phyloP scores from a whole-genome alignment of 2,888 invertebrate genomes.

The Gastrophysa polygoni region DNA sequence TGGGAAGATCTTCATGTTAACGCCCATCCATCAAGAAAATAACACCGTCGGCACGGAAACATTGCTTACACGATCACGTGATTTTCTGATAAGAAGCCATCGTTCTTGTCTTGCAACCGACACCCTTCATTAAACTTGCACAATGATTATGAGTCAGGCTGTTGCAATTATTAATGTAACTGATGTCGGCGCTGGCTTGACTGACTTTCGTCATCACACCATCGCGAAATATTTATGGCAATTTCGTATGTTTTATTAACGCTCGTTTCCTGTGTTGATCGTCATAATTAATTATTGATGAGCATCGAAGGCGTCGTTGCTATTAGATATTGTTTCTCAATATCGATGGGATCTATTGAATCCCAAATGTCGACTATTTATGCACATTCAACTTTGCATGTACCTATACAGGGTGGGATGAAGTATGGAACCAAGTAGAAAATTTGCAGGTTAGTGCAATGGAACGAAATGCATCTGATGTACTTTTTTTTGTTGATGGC shows the following conservation, averaged over 20 bases:
- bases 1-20: background rate
- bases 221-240: background rate
- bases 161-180: slow-evolving; percentile 13
- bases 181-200: background rate
- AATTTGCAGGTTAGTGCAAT: too few relatives aligned
- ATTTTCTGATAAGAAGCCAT: slow-evolving; percentile 10
- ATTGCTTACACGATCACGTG: background rate
- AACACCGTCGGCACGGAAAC: background rate
- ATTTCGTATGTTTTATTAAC: background rate
- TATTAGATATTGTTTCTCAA: background rate
- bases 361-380: too few relatives aligned
- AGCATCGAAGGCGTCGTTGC: background rate
- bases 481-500: too few relatives aligned
- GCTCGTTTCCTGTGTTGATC: background rate
- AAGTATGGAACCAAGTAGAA: too few relatives aligned
- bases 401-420: too few relatives aligned
- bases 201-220: background rate
- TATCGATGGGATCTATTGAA: background rate
- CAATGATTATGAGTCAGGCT: slow-evolving; percentile 15
- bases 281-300: background rate
- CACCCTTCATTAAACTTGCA: slow-evolving; percentile 13
- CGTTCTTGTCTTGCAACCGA: slow-evolving; percentile 1
- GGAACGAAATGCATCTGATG: too few relatives aligned
- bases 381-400: too few relatives aligned
- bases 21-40: background rate